phyloP scores from a whole-genome alignment of 1,140 invertebrate species.

The Camponotus floridanus region DNA sequence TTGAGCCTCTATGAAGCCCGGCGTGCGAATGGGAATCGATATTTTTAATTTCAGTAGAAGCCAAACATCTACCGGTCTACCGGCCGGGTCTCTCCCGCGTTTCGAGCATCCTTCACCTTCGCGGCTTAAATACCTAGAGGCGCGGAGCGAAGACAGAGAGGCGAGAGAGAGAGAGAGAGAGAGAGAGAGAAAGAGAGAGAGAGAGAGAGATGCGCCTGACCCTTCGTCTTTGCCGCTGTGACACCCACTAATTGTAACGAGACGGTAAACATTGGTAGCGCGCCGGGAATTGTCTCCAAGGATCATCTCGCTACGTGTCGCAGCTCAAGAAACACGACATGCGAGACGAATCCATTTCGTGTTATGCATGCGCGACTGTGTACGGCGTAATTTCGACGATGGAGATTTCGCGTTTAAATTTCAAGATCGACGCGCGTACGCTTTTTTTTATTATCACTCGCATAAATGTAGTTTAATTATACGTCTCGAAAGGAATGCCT shows the following conservation, averaged over 20 bases:
- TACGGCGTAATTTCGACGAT: neutral
- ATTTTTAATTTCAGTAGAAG: slow-evolving; percentile 87
- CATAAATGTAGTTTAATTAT: neutral
- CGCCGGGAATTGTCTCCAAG: slow-evolving; percentile 15
- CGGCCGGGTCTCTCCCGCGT: slow-evolving; percentile 19
- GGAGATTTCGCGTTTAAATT: neutral
- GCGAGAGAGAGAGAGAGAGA: neutral
- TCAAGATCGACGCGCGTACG: neutral
- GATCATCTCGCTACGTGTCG: neutral
- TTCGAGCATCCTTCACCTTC: slow-evolving; percentile 45
- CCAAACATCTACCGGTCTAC: slow-evolving; percentile 82
- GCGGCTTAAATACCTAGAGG: slow-evolving; percentile 72
- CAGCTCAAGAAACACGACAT: slow-evolving; percentile 17
- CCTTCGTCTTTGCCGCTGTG: slow-evolving; percentile 64
- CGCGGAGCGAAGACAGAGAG: neutral
- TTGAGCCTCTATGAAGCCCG: slow-evolving; percentile 84
- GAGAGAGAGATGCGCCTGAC: slow-evolving; percentile 38
- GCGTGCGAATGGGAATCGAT: slow-evolving; percentile 85
- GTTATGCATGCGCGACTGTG: neutral
- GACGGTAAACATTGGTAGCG: slow-evolving; percentile 49
- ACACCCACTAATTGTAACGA: slow-evolving; percentile 63
- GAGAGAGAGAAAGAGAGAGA: neutral
- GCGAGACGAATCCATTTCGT: slow-evolving; percentile 39
- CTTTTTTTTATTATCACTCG: neutral
- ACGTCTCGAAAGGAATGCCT: neutral